Conservation (phyloP, 2,888 invertebrate species). For the Epistrophe grossulariae region DNA sequence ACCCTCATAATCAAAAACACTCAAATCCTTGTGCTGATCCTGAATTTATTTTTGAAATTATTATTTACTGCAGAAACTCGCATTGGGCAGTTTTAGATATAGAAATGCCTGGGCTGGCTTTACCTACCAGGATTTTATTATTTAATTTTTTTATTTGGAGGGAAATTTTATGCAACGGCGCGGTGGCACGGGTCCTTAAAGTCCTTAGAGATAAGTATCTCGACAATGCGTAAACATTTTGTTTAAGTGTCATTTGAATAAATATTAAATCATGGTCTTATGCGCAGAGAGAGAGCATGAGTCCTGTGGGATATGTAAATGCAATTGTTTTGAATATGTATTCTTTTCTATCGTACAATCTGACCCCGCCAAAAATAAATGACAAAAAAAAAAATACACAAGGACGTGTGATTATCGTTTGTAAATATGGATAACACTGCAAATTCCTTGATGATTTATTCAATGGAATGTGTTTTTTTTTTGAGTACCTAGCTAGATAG, state of each 20-base stretch:
- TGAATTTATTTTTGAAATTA: constrained; percentile 27
- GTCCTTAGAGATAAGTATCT: constrained; percentile 56
- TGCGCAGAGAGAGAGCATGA: background rate
- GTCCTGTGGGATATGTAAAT: constrained; percentile 63
- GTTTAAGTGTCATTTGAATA: constrained; percentile 73
- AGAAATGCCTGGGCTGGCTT: background rate
- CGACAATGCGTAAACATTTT: constrained; percentile 67
- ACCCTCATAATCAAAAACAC: background rate
- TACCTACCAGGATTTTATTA: constrained; percentile 17
- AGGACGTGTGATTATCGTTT: constrained; percentile 39
- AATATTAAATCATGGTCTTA: constrained; percentile 67
- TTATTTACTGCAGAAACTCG: constrained; percentile 26
- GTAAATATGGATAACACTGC: constrained; percentile 33
- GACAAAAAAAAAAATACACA: background rate
- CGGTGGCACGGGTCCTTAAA: constrained; percentile 6
- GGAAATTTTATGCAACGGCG: constrained; percentile 43
- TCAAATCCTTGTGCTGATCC: constrained; percentile 16
- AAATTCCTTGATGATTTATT: constrained; percentile 52
- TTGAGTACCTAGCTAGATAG: background rate
- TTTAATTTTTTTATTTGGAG: background rate
- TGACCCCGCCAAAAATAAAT: background rate
- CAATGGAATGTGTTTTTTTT: constrained; percentile 39
- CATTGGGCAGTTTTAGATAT: constrained; percentile 11
- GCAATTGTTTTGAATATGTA: constrained; percentile 46
- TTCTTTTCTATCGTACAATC: background rate